Base-by-base conservation (phyloP, 2,888 invertebrate species). In the Polyploca ridens region DNA sequence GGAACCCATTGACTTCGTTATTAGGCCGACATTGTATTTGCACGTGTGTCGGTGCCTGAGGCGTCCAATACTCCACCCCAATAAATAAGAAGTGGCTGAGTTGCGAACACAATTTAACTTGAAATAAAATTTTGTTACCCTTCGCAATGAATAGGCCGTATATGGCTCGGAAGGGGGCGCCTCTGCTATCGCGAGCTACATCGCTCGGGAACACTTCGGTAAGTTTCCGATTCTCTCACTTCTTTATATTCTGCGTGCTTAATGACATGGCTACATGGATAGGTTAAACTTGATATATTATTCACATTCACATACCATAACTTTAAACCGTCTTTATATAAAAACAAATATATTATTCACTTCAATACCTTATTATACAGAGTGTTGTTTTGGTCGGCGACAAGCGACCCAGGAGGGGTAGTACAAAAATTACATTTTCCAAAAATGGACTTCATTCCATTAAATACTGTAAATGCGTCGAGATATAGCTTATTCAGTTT, bases 91-190 rank as follows among this genome's bases (percentile, higher is more conserved):
- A 88, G 86, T 87, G 86, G 84, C 85, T 85, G 87, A 88, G 86
- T 87, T 83, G 87, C 82, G 83, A 92, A 91, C 89, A 90, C 91
- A 90, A 93, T 93, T 93, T 92, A 90, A 93, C 88, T 91, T 88
- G 87, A 90, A 93, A 93, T 92, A 92, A 92, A 92, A 91, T 91
- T 91, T 90, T 87, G 88, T 83, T 89, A 88, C 89, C 91, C 90
- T 82, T 81, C 86, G 77, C 87, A 82, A 83, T 86, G 88, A 88
- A 90, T 88, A 83, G 84, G 82, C 77, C 79, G 87, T 90, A 90
- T 90, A 92, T 88, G 90, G 84, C 74, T 83, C 83, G 87, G 87
- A 90, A 89, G 81, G 81, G 86, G 83, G 6, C 84, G 87, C 80
- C 75, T 75, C 77, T 81, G 84, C 84, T 90, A 90, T 90, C 90